These are phyloP conservation scores for Coelinius sp. DNA, from an alignment of 2,888 invertebrate species.

Conservation along the genomic window DNA sequence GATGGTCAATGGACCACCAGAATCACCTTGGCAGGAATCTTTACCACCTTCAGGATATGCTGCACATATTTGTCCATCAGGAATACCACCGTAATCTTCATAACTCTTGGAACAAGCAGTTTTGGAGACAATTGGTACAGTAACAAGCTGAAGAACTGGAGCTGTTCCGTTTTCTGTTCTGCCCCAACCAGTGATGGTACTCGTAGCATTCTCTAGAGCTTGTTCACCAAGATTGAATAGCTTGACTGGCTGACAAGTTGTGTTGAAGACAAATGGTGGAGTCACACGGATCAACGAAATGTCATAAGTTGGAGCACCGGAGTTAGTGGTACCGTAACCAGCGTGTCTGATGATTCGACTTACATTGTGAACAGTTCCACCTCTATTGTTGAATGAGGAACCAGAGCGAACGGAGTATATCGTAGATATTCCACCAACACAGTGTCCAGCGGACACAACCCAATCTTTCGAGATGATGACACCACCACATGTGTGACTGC, in stretches of 20 bases:
- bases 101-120: conserved; percentile 66
- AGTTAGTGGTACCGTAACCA: conserved; percentile 69
- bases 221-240: conserved; percentile 65
- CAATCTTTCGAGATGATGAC: conserved; percentile 71
- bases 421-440: conserved; percentile 56
- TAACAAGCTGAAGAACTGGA: conserved; percentile 70
- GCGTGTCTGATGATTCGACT: conserved; percentile 72
- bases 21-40: conserved; percentile 59
- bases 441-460: conserved; percentile 76
- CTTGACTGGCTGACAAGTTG: conserved; percentile 69
- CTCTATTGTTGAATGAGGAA: conserved; percentile 69
- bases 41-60: conserved; percentile 74
- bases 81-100: conserved; percentile 68
- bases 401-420: conserved; percentile 71
- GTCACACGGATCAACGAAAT: conserved; percentile 73
- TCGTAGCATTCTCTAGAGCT: conserved; percentile 20
- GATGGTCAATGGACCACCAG: conserved; percentile 57
- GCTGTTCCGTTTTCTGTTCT: conserved; percentile 47
- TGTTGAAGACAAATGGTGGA: conserved; percentile 71
- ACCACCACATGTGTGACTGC: conserved; percentile 74
- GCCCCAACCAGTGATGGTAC: conserved; percentile 55
- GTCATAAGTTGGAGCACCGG: conserved; percentile 69
- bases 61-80: conserved; percentile 73
- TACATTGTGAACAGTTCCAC: conserved; percentile 72
- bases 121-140: conserved; percentile 73